Percentiles rank a stretch among this genome's conserved stretches.
Conservation (phyloP, 2,797 vertebrate species). For the Lepus oiostolus region DNA sequence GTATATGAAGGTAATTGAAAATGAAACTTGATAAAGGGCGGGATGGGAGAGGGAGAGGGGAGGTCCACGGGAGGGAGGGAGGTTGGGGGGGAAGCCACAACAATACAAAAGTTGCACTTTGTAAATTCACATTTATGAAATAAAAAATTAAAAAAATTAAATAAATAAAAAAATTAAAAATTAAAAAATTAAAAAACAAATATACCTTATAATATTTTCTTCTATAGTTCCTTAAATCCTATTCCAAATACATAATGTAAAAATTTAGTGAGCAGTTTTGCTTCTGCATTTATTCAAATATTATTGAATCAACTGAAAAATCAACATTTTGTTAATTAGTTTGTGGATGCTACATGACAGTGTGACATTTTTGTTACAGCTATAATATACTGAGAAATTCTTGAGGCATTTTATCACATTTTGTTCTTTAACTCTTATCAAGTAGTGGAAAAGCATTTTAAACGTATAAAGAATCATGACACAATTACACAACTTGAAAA, state of each 20-base stretch:
- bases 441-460: not conserved
- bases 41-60: too few relatives aligned
- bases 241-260: not conserved
- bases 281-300: not conserved
- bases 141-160: too few relatives aligned
- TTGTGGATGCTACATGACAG: not conserved
- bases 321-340: not conserved
- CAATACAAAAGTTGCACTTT: too few relatives aligned
- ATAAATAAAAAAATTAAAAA: too few relatives aligned
- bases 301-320: not conserved
- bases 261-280: not conserved
- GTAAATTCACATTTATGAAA: too few relatives aligned
- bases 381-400: not conserved
- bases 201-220: not conserved
- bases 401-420: not conserved
- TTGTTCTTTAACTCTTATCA: not conserved
- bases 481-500: not conserved
- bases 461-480: not conserved
- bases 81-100: too few relatives aligned
- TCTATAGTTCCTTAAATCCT: not conserved
- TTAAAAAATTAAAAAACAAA: too few relatives aligned
- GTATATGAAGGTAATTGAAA: too few relatives aligned
- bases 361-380: not conserved
- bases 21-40: too few relatives aligned
- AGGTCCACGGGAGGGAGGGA: too few relatives aligned